Evolutionary conservation across 2,888 invertebrate genomes (phyloP).

Genomic region (Oithona nana): DNA sequence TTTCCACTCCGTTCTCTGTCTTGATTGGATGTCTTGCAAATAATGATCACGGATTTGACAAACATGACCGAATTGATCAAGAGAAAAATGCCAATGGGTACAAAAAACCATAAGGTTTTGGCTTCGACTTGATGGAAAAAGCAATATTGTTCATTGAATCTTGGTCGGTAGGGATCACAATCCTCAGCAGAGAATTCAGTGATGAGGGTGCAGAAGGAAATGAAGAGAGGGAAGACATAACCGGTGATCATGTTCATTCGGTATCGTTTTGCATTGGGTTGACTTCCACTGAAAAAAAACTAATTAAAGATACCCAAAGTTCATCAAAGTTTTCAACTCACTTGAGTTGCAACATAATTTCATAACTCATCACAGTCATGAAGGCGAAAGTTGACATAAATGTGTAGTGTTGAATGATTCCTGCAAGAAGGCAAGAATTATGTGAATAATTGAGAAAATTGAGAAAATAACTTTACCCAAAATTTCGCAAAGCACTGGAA

Average conservation of each 20-base stretch:
- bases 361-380: constrained; percentile 10
- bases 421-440: neutral
- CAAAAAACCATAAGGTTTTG: neutral
- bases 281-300: neutral
- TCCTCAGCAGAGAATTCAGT: neutral
- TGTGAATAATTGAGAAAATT: neutral
- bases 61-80: constrained; percentile 3
- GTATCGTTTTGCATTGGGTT: neutral
- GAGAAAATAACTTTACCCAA: neutral
- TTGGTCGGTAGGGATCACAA: neutral
- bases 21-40: neutral
- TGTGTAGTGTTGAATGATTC: neutral
- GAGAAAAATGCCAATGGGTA: neutral
- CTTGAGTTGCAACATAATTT: constrained; percentile 2
- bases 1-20: neutral
- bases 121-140: neutral
- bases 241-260: neutral
- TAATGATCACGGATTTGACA: neutral
- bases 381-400: constrained; percentile 3
- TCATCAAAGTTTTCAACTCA: neutral
- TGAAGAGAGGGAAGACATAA: neutral
- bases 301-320: neutral
- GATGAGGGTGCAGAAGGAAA: neutral
- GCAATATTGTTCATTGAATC: constrained; percentile 5
- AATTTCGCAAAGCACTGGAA: neutral